A percentile compares a stretch with the other conserved stretches of the same genome.
Conservation (phyloP, 2,888 invertebrate species). For the Bhutanitis thaidina region DNA sequence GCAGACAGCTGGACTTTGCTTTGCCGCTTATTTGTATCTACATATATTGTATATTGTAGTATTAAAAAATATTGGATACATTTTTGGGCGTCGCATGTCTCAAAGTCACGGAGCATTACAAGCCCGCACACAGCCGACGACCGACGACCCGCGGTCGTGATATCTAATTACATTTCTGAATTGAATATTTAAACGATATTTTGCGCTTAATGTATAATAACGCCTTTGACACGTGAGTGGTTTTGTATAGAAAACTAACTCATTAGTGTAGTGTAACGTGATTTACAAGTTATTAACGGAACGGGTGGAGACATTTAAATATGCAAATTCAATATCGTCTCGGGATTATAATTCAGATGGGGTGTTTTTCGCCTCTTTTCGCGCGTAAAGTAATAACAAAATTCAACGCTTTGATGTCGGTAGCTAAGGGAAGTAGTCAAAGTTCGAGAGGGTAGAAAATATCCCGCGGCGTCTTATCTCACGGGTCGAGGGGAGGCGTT, state of each 20-base stretch:
- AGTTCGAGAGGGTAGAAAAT: slow-evolving; percentile 54
- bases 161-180: neutral
- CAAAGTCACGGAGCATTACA: neutral
- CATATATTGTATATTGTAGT: too few species aligned
- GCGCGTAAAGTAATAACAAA: slow-evolving; percentile 60
- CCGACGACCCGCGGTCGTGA: neutral
- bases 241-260: too few species aligned
- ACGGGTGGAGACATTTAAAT: neutral
- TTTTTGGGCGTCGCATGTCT: neutral
- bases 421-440: slow-evolving; percentile 33
- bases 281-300: too few species aligned
- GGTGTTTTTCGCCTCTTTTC: slow-evolving; percentile 43
- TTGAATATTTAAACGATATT: neutral
- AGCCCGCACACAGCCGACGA: too few species aligned
- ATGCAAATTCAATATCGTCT: slow-evolving; percentile 12
- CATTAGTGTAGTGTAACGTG: too few species aligned
- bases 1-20: too few species aligned
- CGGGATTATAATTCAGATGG: slow-evolving; percentile 40
- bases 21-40: too few species aligned
- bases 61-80: neutral
- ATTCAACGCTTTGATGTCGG: slow-evolving; percentile 68
- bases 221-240: too few species aligned
- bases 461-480: slow-evolving; percentile 52
- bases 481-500: slow-evolving; percentile 37
- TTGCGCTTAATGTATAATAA: too few species aligned